A percentile compares a stretch with the other conserved stretches of the same genome.
Evolutionary conservation across 2,888 invertebrate species (phyloP).

Genomic region (Rotaria socialis): DNA sequence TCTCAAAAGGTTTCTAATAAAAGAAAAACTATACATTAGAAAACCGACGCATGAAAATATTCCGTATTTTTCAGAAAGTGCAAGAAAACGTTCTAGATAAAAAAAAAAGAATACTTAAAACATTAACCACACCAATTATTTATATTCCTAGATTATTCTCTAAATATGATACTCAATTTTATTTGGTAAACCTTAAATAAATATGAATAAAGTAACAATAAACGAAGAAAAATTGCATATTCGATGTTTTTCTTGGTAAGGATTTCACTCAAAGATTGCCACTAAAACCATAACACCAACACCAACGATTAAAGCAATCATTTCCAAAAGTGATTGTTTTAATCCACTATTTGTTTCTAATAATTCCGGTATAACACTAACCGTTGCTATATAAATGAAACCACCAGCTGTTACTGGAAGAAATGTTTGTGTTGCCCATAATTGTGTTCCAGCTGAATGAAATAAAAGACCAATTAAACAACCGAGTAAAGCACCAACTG

Average conservation of each 20-base stretch:
- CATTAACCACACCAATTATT: too few species aligned
- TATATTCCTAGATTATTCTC: neutral
- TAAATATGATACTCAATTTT: neutral
- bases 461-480: conserved; percentile 79
- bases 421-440: conserved; percentile 75
- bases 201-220: neutral
- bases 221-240: too few species aligned
- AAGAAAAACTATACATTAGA: too few species aligned
- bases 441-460: conserved; percentile 63
- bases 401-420: conserved; percentile 94
- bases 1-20: too few species aligned
- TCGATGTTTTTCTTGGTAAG: too few species aligned
- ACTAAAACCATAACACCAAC: conserved; percentile 93
- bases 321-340: conserved; percentile 83
- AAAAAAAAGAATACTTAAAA: too few species aligned
- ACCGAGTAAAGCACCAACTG: conserved; percentile 86
- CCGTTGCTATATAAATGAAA: conserved; percentile 99
- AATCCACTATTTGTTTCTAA: conserved; percentile 74
- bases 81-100: too few species aligned
- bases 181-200: neutral
- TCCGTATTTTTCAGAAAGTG: too few species aligned
- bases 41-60: too few species aligned
- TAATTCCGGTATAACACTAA: conserved; percentile 94
- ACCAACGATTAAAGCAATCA: conserved; percentile 77
- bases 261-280: conserved; percentile 69